phyloP scores from a whole-genome alignment of 2,888 invertebrate species.

The Lasioglossum lativentre region DNA sequence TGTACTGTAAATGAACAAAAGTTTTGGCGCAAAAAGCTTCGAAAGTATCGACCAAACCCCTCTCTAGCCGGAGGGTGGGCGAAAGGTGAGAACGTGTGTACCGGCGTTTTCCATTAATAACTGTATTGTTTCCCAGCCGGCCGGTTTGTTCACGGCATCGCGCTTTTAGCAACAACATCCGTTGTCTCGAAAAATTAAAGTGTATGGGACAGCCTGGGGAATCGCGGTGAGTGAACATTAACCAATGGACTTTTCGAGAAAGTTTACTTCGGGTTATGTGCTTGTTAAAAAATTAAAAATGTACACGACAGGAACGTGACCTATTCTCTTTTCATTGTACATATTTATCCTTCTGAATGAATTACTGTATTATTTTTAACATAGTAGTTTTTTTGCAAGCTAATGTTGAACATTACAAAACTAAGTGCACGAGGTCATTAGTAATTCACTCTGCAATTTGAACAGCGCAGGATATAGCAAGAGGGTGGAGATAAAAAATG shows the following conservation, averaged over 20 bases:
- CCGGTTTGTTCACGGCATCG: background rate
- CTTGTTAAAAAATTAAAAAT: too few relatives aligned
- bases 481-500: background rate
- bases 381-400: background rate
- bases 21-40: conserved; percentile 65
- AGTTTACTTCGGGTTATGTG: too few relatives aligned
- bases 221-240: background rate
- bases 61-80: background rate
- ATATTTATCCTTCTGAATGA: too few relatives aligned
- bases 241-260: background rate
- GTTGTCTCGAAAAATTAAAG: background rate
- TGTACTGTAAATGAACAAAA: conserved; percentile 72
- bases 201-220: background rate
- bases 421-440: too few relatives aligned
- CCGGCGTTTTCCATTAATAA: conserved; percentile 66
- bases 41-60: conserved; percentile 57
- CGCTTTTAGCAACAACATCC: background rate
- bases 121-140: conserved; percentile 68
- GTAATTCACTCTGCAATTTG: background rate
- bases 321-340: too few relatives aligned
- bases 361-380: too few relatives aligned
- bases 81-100: conserved; percentile 38
- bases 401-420: background rate
- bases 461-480: background rate
- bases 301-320: too few relatives aligned